Evolutionary conservation across 2,888 invertebrate genomes (phyloP), one percentile per base, ranked within the genome.

Genomic region (Mythimna pallens): DNA sequence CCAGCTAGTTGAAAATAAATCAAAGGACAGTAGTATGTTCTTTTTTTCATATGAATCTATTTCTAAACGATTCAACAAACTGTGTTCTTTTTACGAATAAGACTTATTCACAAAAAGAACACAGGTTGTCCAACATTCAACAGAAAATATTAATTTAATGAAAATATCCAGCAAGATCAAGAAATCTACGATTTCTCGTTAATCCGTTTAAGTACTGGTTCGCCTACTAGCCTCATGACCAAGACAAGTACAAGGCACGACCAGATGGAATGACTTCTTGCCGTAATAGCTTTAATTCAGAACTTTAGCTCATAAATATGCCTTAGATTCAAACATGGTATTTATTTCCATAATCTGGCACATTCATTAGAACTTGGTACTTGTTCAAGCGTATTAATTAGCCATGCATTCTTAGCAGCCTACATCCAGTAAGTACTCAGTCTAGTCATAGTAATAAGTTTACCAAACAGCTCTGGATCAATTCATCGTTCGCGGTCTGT

Each of bases 401-500:
- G 67, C 59, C n/a, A 34, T 59, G 69, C 73, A 81, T 76, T 78
- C 74, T 73, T 73, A 64, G 54, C 63, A 65, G 75, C 72, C 75
- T 68, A 71, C 67, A 64, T 54, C 58, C 47, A 54, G 68, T 30
- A 67, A 50, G 69, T 64, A 54, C 20, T 20, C 47, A 20, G 47
- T 17, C 47, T 47, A 47, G 47, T 20, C 47, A 20, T 47, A n/a
- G 70, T 76, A 83, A 82, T 87, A 86, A 85, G 81, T 88, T 85
- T 85, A 81, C 78, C 81, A 85, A 86, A 88, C 87, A 90, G 91
- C 90, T 91, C 86, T 84, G 88, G 87, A 90, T 90, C 87, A 89
- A 90, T 92, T 89, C 90, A 89, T 89, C 86, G 92, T 89, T 87
- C 89, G 94, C 84, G 93, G 93, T 91, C 91, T 90, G 90, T 93